Conservation (phyloP, 2,888 invertebrate genomes). For the Drosophila quinaria region DNA sequence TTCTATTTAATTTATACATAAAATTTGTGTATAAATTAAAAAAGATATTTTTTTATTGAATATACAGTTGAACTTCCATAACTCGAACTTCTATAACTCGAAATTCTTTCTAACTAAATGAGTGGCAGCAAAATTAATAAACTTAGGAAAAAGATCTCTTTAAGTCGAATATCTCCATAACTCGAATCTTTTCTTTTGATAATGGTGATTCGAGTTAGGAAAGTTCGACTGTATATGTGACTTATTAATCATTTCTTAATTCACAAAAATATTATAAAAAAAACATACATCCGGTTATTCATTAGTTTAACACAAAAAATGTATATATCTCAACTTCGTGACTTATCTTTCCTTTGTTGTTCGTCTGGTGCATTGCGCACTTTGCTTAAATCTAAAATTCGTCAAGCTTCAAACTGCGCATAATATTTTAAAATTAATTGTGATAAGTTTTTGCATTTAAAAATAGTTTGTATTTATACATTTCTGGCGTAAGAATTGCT, state of each 20-base stretch:
- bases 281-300: not conserved
- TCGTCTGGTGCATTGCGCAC: not conserved
- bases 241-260: not conserved
- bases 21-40: not conserved
- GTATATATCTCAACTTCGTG: not conserved
- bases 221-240: too few relatives aligned
- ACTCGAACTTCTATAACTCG: too few relatives aligned
- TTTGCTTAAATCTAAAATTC: not conserved
- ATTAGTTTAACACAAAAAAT: not conserved
- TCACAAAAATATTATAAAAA: too few relatives aligned
- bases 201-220: too few relatives aligned
- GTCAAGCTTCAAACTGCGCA: slow-evolving; percentile 17
- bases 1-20: not conserved
- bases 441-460: slow-evolving; percentile 7
- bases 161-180: too few relatives aligned
- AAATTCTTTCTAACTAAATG: too few relatives aligned
- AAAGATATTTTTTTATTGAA: not conserved
- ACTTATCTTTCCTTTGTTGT: not conserved
- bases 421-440: slow-evolving; percentile 11
- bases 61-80: too few relatives aligned
- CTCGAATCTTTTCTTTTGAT: too few relatives aligned
- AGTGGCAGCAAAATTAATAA: too few relatives aligned
- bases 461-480: not conserved
- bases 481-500: slow-evolving; percentile 1
- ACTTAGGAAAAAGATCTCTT: too few relatives aligned